Conservation (phyloP, 1,140 invertebrate species). For the Brachystomella parvula region DNA sequence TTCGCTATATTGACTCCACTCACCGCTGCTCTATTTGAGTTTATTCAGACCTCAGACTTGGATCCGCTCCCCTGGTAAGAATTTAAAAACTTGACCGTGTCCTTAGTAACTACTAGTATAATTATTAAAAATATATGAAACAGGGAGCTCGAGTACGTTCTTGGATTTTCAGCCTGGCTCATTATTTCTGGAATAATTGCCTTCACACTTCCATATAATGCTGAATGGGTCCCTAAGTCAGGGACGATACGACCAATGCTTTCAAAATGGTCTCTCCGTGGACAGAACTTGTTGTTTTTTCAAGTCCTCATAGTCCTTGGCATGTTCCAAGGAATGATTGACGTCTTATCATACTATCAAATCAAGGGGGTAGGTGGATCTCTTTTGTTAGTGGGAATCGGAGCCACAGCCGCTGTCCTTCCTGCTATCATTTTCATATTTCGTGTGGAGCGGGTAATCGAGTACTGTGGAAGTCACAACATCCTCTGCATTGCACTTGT, state of each 20-base stretch:
- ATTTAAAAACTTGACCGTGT: too few relatives aligned
- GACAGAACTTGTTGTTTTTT: slow-evolving; percentile 31
- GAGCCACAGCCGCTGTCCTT: slow-evolving; percentile 26
- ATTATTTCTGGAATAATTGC: slow-evolving; percentile 17
- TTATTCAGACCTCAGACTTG: slow-evolving; percentile 15
- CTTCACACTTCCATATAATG: slow-evolving; percentile 28
- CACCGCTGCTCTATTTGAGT: slow-evolving; percentile 24
- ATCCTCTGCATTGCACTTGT: slow-evolving; percentile 33
- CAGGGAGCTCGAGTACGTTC: slow-evolving; percentile 33
- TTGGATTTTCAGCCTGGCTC: slow-evolving; percentile 25
- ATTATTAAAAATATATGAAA: background rate
- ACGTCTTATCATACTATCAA: slow-evolving; percentile 31
- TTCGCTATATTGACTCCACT: slow-evolving; percentile 29
- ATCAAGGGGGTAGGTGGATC: slow-evolving; percentile 22
- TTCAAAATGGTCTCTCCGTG: slow-evolving; percentile 23
- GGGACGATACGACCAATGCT: slow-evolving; percentile 31
- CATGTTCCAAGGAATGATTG: slow-evolving; percentile 26
- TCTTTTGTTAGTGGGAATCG: slow-evolving; percentile 28
- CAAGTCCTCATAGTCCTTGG: slow-evolving; percentile 26
- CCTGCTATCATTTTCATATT: slow-evolving; percentile 32
- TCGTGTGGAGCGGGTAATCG: slow-evolving; percentile 37
- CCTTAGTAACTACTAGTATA: too few relatives aligned
- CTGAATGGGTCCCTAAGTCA: slow-evolving; percentile 36
- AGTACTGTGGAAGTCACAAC: slow-evolving; percentile 36
- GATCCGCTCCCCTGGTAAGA: slow-evolving; percentile 31